Percentiles rank a stretch among this genome's conserved stretches.
phyloP scores from a whole-genome alignment of 2,113 vertebrate species.

The Gavialis gangeticus region DNA sequence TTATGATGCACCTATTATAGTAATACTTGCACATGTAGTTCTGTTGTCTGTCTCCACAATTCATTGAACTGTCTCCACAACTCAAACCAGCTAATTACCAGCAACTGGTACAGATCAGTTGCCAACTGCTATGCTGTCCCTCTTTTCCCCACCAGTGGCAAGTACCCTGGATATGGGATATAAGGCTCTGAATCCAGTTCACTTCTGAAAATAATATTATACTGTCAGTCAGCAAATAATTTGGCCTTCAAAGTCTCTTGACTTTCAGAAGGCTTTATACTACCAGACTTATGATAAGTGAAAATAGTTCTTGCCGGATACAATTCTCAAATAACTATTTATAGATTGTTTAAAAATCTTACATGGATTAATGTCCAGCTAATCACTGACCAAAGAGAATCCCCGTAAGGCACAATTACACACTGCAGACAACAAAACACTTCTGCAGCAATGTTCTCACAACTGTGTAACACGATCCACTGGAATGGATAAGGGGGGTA shows the following conservation, averaged over 20 bases:
- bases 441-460: neutral
- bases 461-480: neutral
- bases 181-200: neutral
- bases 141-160: neutral
- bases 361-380: constrained; percentile 22
- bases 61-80: no score
- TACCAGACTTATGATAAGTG: neutral
- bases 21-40: neutral
- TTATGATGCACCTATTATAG: neutral
- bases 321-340: constrained; percentile 26
- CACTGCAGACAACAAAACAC: neutral
- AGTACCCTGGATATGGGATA: neutral
- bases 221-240: neutral
- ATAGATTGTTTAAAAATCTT: constrained; percentile 1
- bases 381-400: constrained; percentile 43
- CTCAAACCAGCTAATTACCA: neutral
- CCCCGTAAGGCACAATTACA: constrained; percentile 60
- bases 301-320: neutral
- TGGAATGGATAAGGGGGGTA: accelerated
- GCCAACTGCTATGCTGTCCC: neutral
- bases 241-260: accelerated
- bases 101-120: neutral
- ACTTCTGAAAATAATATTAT: neutral
- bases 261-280: neutral
- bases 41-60: no score